phyloP scores from a whole-genome alignment of 2,888 invertebrate genomes.

The Oscheius sp. region DNA sequence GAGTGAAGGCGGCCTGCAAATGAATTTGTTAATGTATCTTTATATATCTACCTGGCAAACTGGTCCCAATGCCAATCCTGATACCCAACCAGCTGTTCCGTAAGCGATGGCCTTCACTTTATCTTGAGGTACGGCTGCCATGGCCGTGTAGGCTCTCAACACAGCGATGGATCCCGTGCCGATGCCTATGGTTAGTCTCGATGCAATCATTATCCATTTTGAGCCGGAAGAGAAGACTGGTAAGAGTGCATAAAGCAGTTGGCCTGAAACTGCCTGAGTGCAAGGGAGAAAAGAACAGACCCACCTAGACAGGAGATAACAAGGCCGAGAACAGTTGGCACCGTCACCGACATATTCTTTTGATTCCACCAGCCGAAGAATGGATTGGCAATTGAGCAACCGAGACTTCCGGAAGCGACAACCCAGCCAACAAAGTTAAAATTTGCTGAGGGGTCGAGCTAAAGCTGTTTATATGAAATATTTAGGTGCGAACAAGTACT shows the following conservation, averaged over 20 bases:
- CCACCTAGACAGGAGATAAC: conserved; percentile 39
- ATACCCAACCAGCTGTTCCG: conserved; percentile 54
- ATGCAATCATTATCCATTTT: conserved; percentile 52
- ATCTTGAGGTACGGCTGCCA: conserved; percentile 52
- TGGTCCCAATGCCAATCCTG: conserved; percentile 55
- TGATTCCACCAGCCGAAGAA: conserved; percentile 55
- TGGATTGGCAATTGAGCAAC: conserved; percentile 53
- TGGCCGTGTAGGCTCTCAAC: conserved; percentile 49
- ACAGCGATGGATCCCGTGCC: conserved; percentile 51
- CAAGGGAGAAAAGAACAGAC: background rate
- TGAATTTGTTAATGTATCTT: conserved; percentile 6
- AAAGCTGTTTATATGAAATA: background rate
- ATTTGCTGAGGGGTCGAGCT: conserved; percentile 46
- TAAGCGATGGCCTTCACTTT: conserved; percentile 54
- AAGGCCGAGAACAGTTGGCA: conserved; percentile 45
- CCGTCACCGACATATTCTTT: conserved; percentile 45
- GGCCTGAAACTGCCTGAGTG: conserved; percentile 32
- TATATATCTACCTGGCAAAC: conserved; percentile 45
- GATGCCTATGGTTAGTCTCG: conserved; percentile 47
- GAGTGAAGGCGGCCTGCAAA: conserved; percentile 50
- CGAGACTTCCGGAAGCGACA: conserved; percentile 53
- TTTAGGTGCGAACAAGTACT: conserved; percentile 17
- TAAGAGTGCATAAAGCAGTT: conserved; percentile 46
- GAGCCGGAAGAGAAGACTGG: conserved; percentile 35
- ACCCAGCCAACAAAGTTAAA: conserved; percentile 57